Conservation (phyloP, 2,888 invertebrate genomes). For the Lithosia quadra region DNA sequence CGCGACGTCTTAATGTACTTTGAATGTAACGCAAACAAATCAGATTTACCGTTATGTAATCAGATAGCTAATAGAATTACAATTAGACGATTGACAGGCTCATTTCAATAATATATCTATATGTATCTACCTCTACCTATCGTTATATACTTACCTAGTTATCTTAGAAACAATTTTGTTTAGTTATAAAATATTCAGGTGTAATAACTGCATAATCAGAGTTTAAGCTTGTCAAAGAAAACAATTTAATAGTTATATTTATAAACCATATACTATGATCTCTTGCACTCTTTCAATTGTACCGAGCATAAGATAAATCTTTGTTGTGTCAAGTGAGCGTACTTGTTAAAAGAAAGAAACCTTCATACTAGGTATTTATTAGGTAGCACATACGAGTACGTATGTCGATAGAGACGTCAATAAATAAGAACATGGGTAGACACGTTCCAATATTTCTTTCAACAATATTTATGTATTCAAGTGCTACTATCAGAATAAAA, state of each 20-base stretch:
- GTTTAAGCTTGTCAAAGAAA: too few species aligned
- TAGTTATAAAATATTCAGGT: neutral
- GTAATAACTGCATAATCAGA: too few species aligned
- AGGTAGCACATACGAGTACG: neutral
- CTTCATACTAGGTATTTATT: neutral
- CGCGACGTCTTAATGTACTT: slow-evolving; percentile 18
- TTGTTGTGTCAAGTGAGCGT: neutral
- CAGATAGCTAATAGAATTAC: slow-evolving; percentile 1
- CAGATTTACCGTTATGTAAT: neutral
- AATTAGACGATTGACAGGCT: neutral
- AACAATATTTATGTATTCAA: slow-evolving; percentile 30
- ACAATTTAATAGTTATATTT: too few species aligned
- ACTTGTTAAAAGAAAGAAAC: neutral
- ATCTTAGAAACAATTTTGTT: too few species aligned
- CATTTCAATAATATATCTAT: neutral
- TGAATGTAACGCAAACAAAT: slow-evolving; percentile 24
- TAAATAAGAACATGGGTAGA: slow-evolving; percentile 12
- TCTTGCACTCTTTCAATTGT: neutral
- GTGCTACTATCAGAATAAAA: slow-evolving; percentile 49
- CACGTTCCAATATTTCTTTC: slow-evolving; percentile 13
- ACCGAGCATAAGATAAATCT: neutral
- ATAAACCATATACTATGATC: too few species aligned
- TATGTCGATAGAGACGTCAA: neutral
- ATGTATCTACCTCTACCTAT: neutral
- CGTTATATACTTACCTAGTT: too few species aligned